A percentile compares a stretch with the other conserved stretches of the same genome.
These are phyloP conservation scores for Labroides dimidiatus DNA, from an alignment of 2,797 vertebrate species.

Conservation along the genomic window DNA sequence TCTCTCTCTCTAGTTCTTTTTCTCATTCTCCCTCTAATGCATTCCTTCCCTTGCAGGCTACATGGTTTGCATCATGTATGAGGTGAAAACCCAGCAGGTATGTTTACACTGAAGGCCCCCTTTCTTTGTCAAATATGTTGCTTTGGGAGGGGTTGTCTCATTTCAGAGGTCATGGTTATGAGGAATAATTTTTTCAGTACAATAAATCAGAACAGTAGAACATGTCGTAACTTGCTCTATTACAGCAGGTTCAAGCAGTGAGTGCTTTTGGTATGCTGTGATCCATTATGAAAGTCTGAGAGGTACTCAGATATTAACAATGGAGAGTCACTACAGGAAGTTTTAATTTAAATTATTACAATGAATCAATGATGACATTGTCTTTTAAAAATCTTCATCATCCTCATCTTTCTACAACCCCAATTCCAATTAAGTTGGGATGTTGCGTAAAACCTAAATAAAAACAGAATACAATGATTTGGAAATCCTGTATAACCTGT, in stretches of 20 bases:
- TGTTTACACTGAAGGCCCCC: conserved; percentile 19
- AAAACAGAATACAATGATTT: no score
- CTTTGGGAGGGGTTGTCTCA: conserved; percentile 19
- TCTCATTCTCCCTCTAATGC: conserved; percentile 1
- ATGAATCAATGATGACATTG: no score
- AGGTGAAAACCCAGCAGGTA: conserved; percentile 35
- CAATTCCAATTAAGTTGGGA: no score
- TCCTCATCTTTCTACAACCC: no score
- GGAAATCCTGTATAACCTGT: no score
- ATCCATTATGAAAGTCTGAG: not conserved
- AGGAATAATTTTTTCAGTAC: conserved; percentile 22
- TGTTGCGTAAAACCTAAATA: no score
- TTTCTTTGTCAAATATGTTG: conserved; percentile 11
- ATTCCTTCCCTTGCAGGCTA: conserved; percentile 12
- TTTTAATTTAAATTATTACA: not conserved
- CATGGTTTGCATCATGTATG: conserved; percentile 25
- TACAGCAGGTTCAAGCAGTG: not conserved
- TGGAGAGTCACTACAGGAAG: not conserved
- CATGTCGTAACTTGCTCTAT: not conserved
- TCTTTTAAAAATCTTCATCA: no score
- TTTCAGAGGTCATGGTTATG: conserved; percentile 34
- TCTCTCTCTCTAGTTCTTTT: not conserved
- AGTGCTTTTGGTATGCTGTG: not conserved
- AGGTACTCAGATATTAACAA: not conserved
- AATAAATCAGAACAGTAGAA: conserved; percentile 36